phyloP scores from a whole-genome alignment of 1,140 invertebrate species.

The Coboldia fuscipes region DNA sequence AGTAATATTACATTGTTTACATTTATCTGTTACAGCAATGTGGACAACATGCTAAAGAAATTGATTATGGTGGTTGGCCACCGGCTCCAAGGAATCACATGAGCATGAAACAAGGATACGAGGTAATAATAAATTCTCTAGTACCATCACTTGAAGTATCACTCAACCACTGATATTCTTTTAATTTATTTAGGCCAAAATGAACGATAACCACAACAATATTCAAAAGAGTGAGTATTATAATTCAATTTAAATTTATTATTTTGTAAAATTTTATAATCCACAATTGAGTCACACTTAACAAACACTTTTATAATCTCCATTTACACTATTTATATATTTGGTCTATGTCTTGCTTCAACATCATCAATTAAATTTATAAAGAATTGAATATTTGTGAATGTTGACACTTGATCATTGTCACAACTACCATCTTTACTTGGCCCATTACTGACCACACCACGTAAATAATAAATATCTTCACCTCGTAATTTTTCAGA shows the following conservation, averaged over 20 bases:
- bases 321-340: no score
- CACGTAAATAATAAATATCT: conserved; percentile 11
- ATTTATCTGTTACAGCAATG: conserved; percentile 8
- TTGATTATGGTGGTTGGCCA: conserved; percentile 38
- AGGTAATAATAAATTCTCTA: conserved; percentile 22
- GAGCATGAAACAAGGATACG: conserved; percentile 38
- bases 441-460: conserved; percentile 14
- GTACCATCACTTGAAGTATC: not conserved
- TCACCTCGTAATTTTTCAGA: conserved; percentile 5
- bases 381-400: conserved; percentile 9
- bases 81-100: conserved; percentile 29
- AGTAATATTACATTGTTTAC: not conserved
- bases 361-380: not conserved
- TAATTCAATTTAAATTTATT: no score
- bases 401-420: conserved; percentile 12
- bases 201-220: conserved; percentile 27
- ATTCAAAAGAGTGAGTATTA: conserved; percentile 18
- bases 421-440: conserved; percentile 8
- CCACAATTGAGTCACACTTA: no score
- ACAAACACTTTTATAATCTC: no score
- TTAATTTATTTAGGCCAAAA: conserved; percentile 28
- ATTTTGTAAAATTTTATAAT: no score
- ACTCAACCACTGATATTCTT: conserved; percentile 1
- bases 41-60: conserved; percentile 27
- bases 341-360: no score